These are phyloP conservation scores for Euura saliciscinereae DNA, from an alignment of 1,140 invertebrate genomes.

Conservation along the genomic window DNA sequence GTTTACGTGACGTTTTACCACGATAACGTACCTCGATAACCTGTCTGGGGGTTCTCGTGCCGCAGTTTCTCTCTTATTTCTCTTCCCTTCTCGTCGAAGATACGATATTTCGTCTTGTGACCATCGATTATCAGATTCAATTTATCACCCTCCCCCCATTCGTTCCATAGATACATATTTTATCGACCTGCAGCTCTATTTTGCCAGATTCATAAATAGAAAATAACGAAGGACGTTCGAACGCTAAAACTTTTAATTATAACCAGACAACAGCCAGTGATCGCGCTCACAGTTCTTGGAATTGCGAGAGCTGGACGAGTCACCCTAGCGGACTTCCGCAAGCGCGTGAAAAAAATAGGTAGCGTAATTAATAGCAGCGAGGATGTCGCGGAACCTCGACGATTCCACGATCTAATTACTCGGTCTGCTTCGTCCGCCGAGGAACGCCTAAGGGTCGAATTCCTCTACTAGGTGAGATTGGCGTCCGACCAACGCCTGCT, in stretches of 20 bases:
- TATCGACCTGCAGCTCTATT: no score
- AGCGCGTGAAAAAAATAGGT: background rate
- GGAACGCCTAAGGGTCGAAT: background rate
- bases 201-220: no score
- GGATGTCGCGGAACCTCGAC: background rate
- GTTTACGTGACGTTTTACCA: background rate
- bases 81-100: background rate
- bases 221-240: no score
- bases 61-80: background rate
- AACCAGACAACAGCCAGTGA: no score
- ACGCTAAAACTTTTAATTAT: no score
- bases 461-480: background rate
- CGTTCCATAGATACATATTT: no score
- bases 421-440: background rate
- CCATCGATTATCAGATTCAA: background rate
- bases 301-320: background rate
- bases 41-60: background rate
- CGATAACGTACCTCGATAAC: slow-evolving; percentile 2
- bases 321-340: background rate
- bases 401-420: slow-evolving; percentile 7
- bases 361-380: background rate
- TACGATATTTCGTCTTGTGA: background rate
- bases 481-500: background rate
- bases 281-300: background rate
- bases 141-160: no score